Evolutionary conservation across 2,888 invertebrate genomes (phyloP).

Genomic region (Ochropleura plecta): DNA sequence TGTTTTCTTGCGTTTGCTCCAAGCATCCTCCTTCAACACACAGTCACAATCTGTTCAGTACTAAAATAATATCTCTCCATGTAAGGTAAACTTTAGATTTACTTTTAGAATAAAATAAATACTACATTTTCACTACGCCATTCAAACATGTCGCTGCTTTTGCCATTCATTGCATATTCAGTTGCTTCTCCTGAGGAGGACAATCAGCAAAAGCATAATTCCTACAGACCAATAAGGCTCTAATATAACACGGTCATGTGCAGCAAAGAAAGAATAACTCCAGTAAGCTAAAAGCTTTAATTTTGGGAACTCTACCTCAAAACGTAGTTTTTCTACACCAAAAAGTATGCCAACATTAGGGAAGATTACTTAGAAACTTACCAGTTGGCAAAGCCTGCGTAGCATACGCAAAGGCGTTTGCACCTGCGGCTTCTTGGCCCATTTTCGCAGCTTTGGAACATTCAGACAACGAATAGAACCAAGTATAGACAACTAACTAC

Average conservation of each 20-base stretch:
- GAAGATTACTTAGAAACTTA: conserved; percentile 40
- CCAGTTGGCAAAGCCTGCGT: conserved; percentile 55
- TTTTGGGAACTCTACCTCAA: conserved; percentile 5
- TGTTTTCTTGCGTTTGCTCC: not conserved
- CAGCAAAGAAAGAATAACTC: conserved; percentile 11
- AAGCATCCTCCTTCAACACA: not conserved
- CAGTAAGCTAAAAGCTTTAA: conserved; percentile 10
- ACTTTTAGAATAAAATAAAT: not conserved
- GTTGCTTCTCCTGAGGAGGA: not conserved
- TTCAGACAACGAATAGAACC: conserved; percentile 46
- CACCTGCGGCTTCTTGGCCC: conserved; percentile 44
- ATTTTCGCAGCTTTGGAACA: conserved; percentile 45
- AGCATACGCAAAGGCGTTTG: conserved; percentile 52
- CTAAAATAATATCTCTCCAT: not conserved
- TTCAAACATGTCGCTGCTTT: conserved; percentile 9
- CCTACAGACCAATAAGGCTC: conserved; percentile 26
- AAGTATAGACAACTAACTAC: conserved; percentile 43
- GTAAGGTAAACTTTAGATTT: conserved; percentile 25
- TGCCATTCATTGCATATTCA: conserved; percentile 8
- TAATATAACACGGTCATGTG: not conserved
- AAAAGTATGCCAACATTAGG: conserved; percentile 27
- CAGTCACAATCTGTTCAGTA: not conserved
- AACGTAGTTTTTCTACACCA: conserved; percentile 17
- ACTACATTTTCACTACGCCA: conserved; percentile 7
- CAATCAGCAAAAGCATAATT: conserved; percentile 14